Evolutionary conservation across 2,113 vertebrate genomes (phyloP).

Genomic region (Rhodinocichla rosea): DNA sequence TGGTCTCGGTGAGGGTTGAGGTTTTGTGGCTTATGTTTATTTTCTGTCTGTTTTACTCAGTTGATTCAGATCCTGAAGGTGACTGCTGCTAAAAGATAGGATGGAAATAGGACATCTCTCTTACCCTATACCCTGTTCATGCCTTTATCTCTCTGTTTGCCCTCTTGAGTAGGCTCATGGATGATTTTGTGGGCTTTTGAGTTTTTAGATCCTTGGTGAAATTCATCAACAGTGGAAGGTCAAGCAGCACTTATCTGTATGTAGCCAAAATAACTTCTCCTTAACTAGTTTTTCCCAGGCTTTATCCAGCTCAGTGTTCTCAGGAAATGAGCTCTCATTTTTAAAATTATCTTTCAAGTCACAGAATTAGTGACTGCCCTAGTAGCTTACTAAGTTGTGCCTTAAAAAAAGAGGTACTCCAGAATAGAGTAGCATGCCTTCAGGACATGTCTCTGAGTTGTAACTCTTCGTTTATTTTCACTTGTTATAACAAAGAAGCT

Average conservation of each 20-base stretch:
- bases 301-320: neutral
- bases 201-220: neutral
- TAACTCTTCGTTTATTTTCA: neutral
- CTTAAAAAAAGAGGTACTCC: neutral
- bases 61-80: conserved; percentile 34
- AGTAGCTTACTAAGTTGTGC: neutral
- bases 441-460: neutral
- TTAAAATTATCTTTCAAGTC: neutral
- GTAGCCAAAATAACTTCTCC: neutral
- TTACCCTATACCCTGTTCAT: neutral
- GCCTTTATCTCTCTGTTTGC: neutral
- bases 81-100: conserved; percentile 8
- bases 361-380: neutral
- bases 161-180: neutral
- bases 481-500: neutral
- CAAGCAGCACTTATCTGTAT: neutral
- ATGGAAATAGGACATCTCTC: neutral
- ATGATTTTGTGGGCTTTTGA: neutral
- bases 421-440: neutral
- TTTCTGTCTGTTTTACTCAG: conserved; percentile 16
- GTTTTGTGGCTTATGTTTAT: conserved; percentile 57
- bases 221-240: neutral
- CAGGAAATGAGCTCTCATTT: neutral
- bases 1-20: conserved; percentile 60
- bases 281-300: neutral